Percentiles rank a stretch among this genome's conserved stretches.
These are phyloP conservation scores for Paragorgia papillata DNA, from an alignment of 92 coral and sea anemone species.

Conservation along the genomic window DNA sequence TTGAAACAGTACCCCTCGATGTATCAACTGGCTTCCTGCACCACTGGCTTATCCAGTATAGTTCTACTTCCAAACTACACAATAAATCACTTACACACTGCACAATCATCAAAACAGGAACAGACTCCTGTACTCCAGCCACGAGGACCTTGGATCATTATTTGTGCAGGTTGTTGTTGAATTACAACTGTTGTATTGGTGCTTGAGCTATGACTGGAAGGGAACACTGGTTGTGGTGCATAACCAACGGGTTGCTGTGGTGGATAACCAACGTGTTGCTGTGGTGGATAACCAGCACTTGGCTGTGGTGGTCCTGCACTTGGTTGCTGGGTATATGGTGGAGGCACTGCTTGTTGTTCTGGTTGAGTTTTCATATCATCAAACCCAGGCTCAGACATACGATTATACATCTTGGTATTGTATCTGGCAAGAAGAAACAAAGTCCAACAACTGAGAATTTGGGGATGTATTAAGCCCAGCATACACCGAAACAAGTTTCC, in stretches of 20 bases:
- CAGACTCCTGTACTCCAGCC: constrained; percentile 28
- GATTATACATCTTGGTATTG: constrained; percentile 19
- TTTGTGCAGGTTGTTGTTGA: constrained; percentile 13
- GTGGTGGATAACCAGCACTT: constrained; percentile 19
- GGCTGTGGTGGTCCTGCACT: too few relatives aligned
- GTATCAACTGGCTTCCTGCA: too few relatives aligned
- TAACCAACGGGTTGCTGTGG: constrained; percentile 11
- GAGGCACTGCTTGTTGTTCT: constrained; percentile 2
- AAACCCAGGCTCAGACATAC: constrained; percentile 22
- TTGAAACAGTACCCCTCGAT: too few relatives aligned
- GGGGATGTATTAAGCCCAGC: too few relatives aligned
- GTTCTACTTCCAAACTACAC: too few relatives aligned
- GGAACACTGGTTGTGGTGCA: constrained; percentile 6
- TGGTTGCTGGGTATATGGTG: constrained; percentile 10
- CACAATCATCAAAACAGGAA: constrained; percentile 42
- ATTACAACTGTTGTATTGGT: constrained; percentile 29
- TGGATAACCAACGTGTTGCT: not conserved
- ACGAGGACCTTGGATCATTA: constrained; percentile 22
- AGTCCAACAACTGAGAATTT: too few relatives aligned
- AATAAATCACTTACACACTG: constrained; percentile 30
- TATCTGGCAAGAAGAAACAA: too few relatives aligned
- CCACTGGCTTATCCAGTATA: too few relatives aligned
- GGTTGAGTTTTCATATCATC: not conserved
- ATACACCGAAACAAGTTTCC: too few relatives aligned
- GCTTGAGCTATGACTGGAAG: not conserved